These are phyloP conservation scores for Lucinisca nassula DNA, from an alignment of 2,888 invertebrate genomes.

Conservation along the genomic window DNA sequence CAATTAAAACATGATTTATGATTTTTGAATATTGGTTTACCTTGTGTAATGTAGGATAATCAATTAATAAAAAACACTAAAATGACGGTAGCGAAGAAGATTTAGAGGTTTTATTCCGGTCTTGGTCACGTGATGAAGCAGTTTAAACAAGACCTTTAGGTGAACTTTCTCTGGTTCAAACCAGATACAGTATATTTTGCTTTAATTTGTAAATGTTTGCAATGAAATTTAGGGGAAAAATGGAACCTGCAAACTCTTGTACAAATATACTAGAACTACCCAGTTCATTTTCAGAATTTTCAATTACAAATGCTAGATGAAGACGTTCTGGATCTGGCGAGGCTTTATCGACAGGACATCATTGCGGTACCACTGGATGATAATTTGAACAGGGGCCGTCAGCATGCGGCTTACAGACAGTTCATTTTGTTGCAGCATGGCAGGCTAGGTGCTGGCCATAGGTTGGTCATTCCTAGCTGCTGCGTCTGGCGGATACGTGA, in stretches of 20 bases:
- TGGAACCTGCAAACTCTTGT: not conserved
- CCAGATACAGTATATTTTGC: no score
- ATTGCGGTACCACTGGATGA: conserved; percentile 10
- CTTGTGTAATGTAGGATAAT: no score
- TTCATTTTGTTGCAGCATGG: conserved; percentile 60
- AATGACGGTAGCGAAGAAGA: no score
- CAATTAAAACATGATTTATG: no score
- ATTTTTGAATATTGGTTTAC: no score
- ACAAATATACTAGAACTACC: not conserved
- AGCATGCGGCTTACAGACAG: conserved; percentile 64
- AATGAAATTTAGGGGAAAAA: not conserved
- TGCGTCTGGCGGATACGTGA: conserved; percentile 63
- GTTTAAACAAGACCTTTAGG: no score
- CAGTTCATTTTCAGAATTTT: not conserved
- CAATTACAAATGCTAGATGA: conserved; percentile 34
- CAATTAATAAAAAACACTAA: no score
- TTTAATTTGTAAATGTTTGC: no score
- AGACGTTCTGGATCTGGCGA: conserved; percentile 33
- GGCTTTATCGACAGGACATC: conserved; percentile 35
- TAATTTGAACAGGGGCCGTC: conserved; percentile 27
- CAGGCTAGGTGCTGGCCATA: conserved; percentile 46
- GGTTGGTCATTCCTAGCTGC: conserved; percentile 64
- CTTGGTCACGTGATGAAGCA: no score
- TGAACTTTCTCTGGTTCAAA: no score
- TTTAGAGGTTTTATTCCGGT: no score